Evolutionary conservation across 2,113 vertebrate genomes (phyloP), one percentile per base, ranked within the genome.

Genomic region (Melierax canorus): DNA sequence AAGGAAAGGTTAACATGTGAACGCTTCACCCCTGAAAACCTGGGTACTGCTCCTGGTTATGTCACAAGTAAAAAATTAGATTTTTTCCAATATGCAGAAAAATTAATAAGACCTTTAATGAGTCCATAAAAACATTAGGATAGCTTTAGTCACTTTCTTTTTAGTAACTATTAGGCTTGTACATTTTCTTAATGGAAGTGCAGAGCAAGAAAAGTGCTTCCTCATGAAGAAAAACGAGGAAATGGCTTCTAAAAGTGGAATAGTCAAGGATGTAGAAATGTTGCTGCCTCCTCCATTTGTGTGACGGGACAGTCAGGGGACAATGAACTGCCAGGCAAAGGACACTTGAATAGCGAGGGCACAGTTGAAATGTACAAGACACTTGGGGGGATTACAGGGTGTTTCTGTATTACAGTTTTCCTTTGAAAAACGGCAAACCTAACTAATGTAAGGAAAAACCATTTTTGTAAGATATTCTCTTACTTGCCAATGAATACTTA

Each of bases 181-280:
- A 91, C 92, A 95, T 95, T 97, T 93, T 96, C 92, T 93, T 96
- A 97, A 96, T 96, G 93, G 95, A 96, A 96, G 30, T 55, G 58
- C 38, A 91, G 76, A 89, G 73, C 43, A 86, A 89, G 94, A 89
- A 78, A 95, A 96, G 88, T 95, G 86, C 88, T 95, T 95, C 77
- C 92, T 94, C 59, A 68, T 62, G 56, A 92, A 95, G 79, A 96
- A 96, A 96, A 96, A 92, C 0, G 68, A 97, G 92, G 86, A 95
- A 96, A 95, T 94, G 72, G 92, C 78, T 91, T n/a, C 73, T 95
- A 16, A 84, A 94, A 92, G 76, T 78, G 41, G 75, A 92, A 87
- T 76, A 92, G 45, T 62, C 60, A 72, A 92, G 83, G 80, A 75
- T 87, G 55, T 73, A 55, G 53, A 94, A 94, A 92, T 85, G 55